Evolutionary conservation across 1,140 invertebrate species (phyloP).

Genomic region (Drosophila subpulchrella): DNA sequence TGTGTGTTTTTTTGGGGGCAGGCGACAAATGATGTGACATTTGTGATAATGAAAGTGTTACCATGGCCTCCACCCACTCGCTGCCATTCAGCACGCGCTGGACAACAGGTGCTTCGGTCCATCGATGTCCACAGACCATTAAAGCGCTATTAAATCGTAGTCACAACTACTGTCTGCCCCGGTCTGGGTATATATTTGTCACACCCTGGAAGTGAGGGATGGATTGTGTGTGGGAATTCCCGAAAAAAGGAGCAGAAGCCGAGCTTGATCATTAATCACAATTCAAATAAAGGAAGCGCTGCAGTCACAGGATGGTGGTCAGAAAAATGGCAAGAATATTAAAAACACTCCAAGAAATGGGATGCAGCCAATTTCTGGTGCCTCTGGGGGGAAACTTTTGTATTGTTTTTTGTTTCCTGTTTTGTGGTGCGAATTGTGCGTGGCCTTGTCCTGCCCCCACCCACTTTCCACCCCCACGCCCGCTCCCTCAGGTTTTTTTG

Average conservation of each 20-base stretch:
- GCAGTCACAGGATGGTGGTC: constrained; percentile 53
- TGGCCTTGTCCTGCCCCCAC: constrained; percentile 28
- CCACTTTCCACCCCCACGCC: background rate
- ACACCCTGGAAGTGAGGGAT: constrained; percentile 2
- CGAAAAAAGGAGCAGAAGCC: constrained; percentile 10
- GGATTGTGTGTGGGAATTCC: constrained; percentile 15
- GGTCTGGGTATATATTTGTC: constrained; percentile 43
- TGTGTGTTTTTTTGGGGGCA: constrained; percentile 59
- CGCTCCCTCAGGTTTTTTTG: constrained; percentile 31
- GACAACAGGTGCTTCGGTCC: constrained; percentile 74
- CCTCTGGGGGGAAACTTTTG: constrained; percentile 45
- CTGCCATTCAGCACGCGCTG: constrained; percentile 46
- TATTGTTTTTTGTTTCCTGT: constrained; percentile 23
- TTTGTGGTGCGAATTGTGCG: constrained; percentile 69
- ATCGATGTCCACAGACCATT: constrained; percentile 74
- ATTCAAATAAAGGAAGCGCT: constrained; percentile 64
- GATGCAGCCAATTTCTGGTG: constrained; percentile 37
- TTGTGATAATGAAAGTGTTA: constrained; percentile 81
- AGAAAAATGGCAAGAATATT: constrained; percentile 55
- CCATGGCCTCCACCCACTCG: constrained; percentile 35
- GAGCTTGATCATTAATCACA: constrained; percentile 68
- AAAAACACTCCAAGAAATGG: constrained; percentile 53
- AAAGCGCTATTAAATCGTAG: constrained; percentile 80
- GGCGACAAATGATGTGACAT: constrained; percentile 84
- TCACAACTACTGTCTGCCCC: constrained; percentile 58